Conservation (phyloP, 2,888 invertebrate genomes). For the Dascillus cervinus region DNA sequence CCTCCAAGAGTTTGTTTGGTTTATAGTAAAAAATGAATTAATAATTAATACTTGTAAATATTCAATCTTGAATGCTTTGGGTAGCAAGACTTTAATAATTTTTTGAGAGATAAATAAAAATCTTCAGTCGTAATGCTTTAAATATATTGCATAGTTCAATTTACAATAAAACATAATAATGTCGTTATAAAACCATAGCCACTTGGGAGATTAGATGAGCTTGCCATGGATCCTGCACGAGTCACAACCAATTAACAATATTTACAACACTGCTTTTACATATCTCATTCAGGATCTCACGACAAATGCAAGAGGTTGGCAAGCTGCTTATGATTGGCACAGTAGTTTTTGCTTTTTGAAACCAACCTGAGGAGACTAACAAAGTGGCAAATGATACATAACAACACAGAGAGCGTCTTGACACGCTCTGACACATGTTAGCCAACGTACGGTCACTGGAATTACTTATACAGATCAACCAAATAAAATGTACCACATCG, state of each 20-base stretch:
- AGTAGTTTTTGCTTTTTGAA: constrained; percentile 12
- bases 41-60: too few species aligned
- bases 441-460: constrained; percentile 31
- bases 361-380: constrained; percentile 14
- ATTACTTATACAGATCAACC: constrained; percentile 31
- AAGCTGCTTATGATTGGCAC: constrained; percentile 17
- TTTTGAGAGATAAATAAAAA: constrained; percentile 5
- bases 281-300: constrained; percentile 12
- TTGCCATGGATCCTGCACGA: constrained; percentile 20
- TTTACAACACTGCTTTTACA: constrained; percentile 12
- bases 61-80: too few species aligned
- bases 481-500: constrained; percentile 32
- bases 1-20: too few species aligned
- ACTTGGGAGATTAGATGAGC: constrained; percentile 27
- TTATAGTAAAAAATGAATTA: too few species aligned
- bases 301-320: constrained; percentile 14
- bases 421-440: constrained; percentile 19
- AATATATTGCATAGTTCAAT: constrained; percentile 41
- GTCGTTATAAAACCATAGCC: constrained; percentile 40
- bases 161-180: constrained; percentile 40
- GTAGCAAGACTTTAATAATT: neutral
- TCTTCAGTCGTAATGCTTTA: constrained; percentile 31
- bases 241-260: constrained; percentile 21
- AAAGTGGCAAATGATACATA: constrained; percentile 26
- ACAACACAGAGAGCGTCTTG: constrained; percentile 23